These are phyloP conservation scores for Melanophora roralis DNA, from an alignment of 2,888 invertebrate genomes.

Conservation along the genomic window DNA sequence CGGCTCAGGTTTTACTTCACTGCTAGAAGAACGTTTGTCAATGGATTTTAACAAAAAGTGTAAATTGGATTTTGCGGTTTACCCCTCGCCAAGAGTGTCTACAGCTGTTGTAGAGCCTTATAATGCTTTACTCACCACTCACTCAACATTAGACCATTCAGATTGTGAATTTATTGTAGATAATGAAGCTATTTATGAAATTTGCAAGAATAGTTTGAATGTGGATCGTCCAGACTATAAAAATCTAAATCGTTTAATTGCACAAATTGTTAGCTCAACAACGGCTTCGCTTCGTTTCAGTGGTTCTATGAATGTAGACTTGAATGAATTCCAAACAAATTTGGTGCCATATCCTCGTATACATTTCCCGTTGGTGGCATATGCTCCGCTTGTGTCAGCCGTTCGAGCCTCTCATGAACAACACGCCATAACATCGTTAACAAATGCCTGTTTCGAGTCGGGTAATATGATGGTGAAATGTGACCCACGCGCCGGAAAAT, in stretches of 20 bases:
- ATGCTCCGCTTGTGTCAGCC: conserved; percentile 73
- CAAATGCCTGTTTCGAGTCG: conserved; percentile 92
- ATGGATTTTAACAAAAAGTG: conserved; percentile 92
- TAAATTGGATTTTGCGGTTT: conserved; percentile 92
- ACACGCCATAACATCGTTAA: conserved; percentile 84
- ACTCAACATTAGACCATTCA: conserved; percentile 90
- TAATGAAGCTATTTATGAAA: conserved; percentile 97
- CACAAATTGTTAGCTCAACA: conserved; percentile 90
- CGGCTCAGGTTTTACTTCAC: conserved; percentile 92
- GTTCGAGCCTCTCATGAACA: conserved; percentile 72
- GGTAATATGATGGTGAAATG: conserved; percentile 93
- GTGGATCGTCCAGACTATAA: conserved; percentile 85
- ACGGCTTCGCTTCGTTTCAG: conserved; percentile 92
- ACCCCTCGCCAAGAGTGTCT: conserved; percentile 93
- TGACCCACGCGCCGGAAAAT: conserved; percentile 89
- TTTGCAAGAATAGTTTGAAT: conserved; percentile 89
- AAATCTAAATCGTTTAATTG: conserved; percentile 83
- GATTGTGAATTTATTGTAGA: conserved; percentile 97
- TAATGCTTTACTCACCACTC: conserved; percentile 93
- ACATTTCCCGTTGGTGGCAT: conserved; percentile 79
- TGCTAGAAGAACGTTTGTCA: conserved; percentile 90
- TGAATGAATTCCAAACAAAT: conserved; percentile 94
- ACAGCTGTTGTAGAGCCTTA: conserved; percentile 97
- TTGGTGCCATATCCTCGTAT: conserved; percentile 94
- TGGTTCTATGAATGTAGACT: conserved; percentile 92